phyloP scores from a whole-genome alignment of 1,140 invertebrate genomes.

The Drosophila pseudoobscura region DNA sequence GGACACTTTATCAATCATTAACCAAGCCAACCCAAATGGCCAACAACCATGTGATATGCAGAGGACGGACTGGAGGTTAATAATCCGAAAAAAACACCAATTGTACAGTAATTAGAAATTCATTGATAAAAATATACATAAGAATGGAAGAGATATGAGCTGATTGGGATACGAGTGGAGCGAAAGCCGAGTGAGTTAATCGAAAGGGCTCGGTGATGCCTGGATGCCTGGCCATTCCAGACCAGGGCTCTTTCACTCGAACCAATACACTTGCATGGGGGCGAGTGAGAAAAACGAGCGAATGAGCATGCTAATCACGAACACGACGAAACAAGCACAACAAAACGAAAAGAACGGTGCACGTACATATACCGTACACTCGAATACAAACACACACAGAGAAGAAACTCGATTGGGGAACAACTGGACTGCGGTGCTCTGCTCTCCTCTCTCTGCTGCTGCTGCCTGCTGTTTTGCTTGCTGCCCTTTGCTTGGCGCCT shows the following conservation, averaged over 20 bases:
- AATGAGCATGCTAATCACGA: slow-evolving; percentile 68
- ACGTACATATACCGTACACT: too few relatives aligned
- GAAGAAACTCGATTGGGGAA: slow-evolving; percentile 38
- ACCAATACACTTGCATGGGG: background rate
- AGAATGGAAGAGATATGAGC: background rate
- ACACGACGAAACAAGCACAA: slow-evolving; percentile 26
- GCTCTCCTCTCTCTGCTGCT: background rate
- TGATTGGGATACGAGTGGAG: too few relatives aligned
- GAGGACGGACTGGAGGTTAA: slow-evolving; percentile 8
- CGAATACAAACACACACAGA: slow-evolving; percentile 15
- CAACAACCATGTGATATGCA: slow-evolving; percentile 25
- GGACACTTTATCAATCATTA: slow-evolving; percentile 48
- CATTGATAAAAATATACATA: slow-evolving; percentile 52
- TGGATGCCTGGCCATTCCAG: slow-evolving; percentile 5
- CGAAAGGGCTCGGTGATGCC: slow-evolving; percentile 28
- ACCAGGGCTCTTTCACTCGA: background rate
- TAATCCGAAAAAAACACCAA: slow-evolving; percentile 24
- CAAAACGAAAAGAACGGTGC: slow-evolving; percentile 42
- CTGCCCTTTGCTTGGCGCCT: slow-evolving; percentile 70
- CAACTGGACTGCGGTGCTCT: slow-evolving; percentile 33
- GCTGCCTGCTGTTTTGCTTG: slow-evolving; percentile 6
- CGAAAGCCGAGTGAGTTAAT: slow-evolving; percentile 5
- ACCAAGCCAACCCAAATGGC: slow-evolving; percentile 42
- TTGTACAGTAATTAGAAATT: slow-evolving; percentile 58
- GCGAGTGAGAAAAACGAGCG: slow-evolving; percentile 15